Conservation (phyloP, 2,797 vertebrate species). For the Hippocampus kuda region DNA sequence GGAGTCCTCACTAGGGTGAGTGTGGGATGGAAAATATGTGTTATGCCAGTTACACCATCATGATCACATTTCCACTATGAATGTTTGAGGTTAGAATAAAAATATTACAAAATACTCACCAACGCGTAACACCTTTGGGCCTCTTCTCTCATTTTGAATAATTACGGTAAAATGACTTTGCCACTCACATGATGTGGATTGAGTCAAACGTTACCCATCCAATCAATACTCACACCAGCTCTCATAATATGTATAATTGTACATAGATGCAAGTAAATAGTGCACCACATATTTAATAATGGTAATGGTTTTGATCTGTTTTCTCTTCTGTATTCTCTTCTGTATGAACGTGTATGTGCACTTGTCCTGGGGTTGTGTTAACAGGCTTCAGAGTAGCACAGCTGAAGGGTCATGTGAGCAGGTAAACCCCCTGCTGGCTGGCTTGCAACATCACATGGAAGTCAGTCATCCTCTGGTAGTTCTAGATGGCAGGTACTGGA, state of each 20-base stretch:
- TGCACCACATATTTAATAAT: not conserved
- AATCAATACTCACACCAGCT: not conserved
- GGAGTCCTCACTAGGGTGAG: conserved; percentile 68
- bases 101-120: not conserved
- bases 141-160: not conserved
- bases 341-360: conserved; percentile 20
- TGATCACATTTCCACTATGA: not conserved
- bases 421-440: conserved; percentile 64
- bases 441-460: conserved; percentile 59
- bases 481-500: conserved; percentile 56
- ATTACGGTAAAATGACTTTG: not conserved
- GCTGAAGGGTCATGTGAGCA: conserved; percentile 53
- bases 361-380: conserved; percentile 24
- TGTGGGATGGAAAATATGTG: not conserved
- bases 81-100: not conserved
- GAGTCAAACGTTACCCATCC: not conserved
- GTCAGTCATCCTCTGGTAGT: conserved; percentile 41
- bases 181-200: not conserved
- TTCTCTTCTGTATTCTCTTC: conserved; percentile 10
- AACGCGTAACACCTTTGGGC: not conserved
- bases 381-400: conserved; percentile 47
- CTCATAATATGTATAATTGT: not conserved
- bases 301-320: not conserved
- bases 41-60: not conserved
- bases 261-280: not conserved